phyloP scores from a whole-genome alignment of 2,888 invertebrate species.

The Eristalis intricaria region DNA sequence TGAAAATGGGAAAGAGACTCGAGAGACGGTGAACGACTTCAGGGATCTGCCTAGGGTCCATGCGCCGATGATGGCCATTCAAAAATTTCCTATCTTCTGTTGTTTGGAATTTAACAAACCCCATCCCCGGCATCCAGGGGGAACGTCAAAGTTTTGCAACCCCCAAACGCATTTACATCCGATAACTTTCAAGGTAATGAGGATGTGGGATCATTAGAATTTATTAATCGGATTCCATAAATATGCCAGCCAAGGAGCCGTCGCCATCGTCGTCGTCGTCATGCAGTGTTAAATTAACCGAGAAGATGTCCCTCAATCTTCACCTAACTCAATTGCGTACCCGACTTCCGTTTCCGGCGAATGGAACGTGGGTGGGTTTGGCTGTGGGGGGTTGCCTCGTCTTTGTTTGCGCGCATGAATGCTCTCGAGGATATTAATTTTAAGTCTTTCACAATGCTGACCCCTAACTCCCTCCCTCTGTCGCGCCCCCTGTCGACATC shows the following conservation, averaged over 20 bases:
- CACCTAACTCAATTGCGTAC: slow-evolving; percentile 48
- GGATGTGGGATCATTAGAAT: slow-evolving; percentile 64
- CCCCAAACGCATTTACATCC: slow-evolving; percentile 34
- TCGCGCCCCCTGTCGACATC: neutral
- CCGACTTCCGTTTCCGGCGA: neutral
- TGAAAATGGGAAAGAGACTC: neutral
- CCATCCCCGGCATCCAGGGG: neutral
- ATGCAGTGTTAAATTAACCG: slow-evolving; percentile 56
- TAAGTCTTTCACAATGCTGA: slow-evolving; percentile 29
- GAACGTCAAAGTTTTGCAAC: slow-evolving; percentile 29
- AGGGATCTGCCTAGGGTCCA: slow-evolving; percentile 30
- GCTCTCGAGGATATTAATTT: slow-evolving; percentile 50
- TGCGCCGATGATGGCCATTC: slow-evolving; percentile 8
- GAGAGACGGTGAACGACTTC: slow-evolving; percentile 49
- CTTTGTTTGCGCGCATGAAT: slow-evolving; percentile 46
- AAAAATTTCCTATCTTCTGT: slow-evolving; percentile 6
- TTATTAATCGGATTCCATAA: slow-evolving; percentile 62
- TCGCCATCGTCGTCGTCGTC: neutral
- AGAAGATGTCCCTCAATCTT: slow-evolving; percentile 54
- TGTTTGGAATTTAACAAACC: slow-evolving; percentile 45
- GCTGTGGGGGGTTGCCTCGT: slow-evolving; percentile 17
- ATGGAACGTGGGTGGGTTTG: neutral
- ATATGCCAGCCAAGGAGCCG: slow-evolving; percentile 42
- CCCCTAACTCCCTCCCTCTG: neutral
- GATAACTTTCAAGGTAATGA: slow-evolving; percentile 56